These are phyloP conservation scores for Leptocoma aspasia DNA, from an alignment of 2,113 vertebrate genomes.

Conservation along the genomic window DNA sequence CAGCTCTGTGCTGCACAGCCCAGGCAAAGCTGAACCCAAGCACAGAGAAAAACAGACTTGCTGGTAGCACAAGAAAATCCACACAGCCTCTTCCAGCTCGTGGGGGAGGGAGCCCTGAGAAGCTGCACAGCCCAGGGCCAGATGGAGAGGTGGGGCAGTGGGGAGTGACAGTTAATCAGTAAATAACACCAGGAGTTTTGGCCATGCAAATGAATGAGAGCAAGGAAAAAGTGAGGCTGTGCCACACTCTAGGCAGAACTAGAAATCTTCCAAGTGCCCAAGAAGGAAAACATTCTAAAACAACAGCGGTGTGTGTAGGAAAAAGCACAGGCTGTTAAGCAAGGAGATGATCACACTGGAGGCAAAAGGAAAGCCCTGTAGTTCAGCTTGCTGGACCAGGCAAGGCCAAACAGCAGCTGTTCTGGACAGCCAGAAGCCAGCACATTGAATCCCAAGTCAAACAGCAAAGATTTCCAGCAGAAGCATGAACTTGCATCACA, in stretches of 20 bases:
- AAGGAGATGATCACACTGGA: not conserved
- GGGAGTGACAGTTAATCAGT: not conserved
- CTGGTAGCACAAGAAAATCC: not conserved
- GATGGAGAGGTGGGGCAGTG: not conserved
- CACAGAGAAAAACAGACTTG: not conserved
- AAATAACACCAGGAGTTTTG: not conserved
- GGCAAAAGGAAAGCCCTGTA: not conserved
- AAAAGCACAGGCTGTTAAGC: not conserved
- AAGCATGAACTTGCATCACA: not conserved
- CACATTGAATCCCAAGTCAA: not conserved
- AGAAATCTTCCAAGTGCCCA: not conserved
- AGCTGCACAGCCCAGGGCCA: not conserved
- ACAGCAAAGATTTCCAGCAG: not conserved
- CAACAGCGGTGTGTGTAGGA: not conserved
- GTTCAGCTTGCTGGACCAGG: not conserved
- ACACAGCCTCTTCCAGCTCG: not conserved
- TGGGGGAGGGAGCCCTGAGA: not conserved
- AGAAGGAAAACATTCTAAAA: not conserved
- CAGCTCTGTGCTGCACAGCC: not conserved
- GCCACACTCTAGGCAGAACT: not conserved
- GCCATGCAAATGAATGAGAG: accelerated
- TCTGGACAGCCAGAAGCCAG: not conserved
- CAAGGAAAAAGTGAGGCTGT: not conserved
- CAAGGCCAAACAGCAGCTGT: not conserved
- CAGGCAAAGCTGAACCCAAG: not conserved